Percentiles rank a stretch among this genome's conserved stretches.
These are phyloP conservation scores for Irena cyanogastra DNA, from an alignment of 2,113 vertebrate species.

Conservation along the genomic window DNA sequence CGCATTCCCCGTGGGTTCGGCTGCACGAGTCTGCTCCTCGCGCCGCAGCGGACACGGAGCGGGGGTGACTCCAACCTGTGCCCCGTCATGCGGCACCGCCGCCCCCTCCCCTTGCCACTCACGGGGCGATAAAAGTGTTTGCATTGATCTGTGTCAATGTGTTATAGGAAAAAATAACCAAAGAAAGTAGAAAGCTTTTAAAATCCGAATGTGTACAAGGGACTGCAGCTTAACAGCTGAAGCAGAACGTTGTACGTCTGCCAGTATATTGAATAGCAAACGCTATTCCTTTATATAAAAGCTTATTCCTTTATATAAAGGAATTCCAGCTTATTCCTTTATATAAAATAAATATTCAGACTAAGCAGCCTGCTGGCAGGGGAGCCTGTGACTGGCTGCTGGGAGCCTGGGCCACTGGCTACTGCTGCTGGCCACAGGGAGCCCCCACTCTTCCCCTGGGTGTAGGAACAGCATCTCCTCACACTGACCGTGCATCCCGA, in stretches of 20 bases:
- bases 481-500: fast-evolving
- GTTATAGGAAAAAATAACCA: fast-evolving
- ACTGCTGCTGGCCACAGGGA: not conserved
- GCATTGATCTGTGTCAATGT: not conserved
- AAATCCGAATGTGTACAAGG: not conserved
- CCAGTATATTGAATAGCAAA: not conserved
- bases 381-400: not conserved
- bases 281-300: too few relatives aligned
- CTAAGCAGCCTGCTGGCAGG: not conserved
- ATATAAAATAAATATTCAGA: not conserved
- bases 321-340: not conserved
- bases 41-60: not conserved
- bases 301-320: not conserved
- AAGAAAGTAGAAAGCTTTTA: not conserved
- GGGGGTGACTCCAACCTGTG: not conserved
- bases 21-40: not conserved
- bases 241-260: not conserved
- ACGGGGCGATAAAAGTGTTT: not conserved
- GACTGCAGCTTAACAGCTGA: not conserved
- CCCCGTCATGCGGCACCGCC: not conserved
- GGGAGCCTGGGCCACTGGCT: too few relatives aligned
- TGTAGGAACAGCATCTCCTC: not conserved
- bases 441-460: not conserved
- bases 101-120: not conserved
- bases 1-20: fast-evolving